Evolutionary conservation across 2,113 vertebrate genomes (phyloP).

Genomic region (Ophiodon elongatus): DNA sequence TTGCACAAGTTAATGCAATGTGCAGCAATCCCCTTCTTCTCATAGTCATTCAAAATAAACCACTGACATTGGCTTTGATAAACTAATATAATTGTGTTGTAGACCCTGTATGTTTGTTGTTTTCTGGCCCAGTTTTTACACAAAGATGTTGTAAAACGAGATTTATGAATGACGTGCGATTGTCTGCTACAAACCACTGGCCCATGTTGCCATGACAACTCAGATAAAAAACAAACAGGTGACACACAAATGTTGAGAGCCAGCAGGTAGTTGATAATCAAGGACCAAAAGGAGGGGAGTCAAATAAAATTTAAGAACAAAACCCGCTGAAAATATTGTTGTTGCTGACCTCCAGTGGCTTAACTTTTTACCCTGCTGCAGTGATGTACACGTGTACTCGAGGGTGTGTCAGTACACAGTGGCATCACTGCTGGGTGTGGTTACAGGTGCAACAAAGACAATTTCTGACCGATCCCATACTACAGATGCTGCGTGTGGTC

Average conservation of each 20-base stretch:
- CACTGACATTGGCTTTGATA: constrained; percentile 26
- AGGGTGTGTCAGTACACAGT: not conserved
- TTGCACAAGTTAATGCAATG: constrained; percentile 67
- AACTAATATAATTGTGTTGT: not conserved
- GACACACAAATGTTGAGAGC: not conserved
- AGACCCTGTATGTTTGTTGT: constrained; percentile 24
- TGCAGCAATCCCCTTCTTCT: constrained; percentile 44
- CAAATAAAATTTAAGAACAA: not conserved
- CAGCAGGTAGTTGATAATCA: not conserved
- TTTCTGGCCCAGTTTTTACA: constrained; percentile 1
- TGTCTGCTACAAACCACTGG: constrained; percentile 6
- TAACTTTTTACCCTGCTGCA: not conserved
- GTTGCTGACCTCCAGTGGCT: not conserved
- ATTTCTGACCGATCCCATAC: not conserved
- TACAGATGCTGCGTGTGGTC: no score
- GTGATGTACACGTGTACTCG: not conserved
- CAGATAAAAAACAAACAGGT: constrained; percentile 2
- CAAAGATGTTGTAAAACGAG: not conserved
- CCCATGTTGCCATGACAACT: not conserved
- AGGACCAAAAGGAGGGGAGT: not conserved
- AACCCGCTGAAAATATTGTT: not conserved
- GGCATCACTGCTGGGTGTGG: not conserved
- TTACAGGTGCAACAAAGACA: not conserved
- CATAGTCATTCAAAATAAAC: not conserved
- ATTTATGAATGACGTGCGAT: not conserved